These are phyloP conservation scores for Platorchestia sp. DNA, from an alignment of 1,140 invertebrate species.

Conservation along the genomic window DNA sequence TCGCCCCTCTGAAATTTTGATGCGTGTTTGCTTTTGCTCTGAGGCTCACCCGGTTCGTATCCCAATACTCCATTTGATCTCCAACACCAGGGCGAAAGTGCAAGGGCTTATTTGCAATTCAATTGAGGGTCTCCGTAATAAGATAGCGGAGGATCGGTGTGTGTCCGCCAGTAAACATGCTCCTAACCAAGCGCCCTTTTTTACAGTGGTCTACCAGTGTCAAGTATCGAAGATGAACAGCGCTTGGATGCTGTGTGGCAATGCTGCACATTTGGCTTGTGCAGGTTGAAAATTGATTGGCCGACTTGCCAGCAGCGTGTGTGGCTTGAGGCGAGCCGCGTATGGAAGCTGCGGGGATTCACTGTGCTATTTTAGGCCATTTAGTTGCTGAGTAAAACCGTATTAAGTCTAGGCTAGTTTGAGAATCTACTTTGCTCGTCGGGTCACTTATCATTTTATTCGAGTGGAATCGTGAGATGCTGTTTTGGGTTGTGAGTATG, in stretches of 20 bases:
- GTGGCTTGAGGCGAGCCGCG: neutral
- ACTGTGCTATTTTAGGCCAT: neutral
- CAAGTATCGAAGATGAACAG: conserved; percentile 51
- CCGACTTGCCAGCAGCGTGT: neutral
- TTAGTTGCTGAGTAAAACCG: neutral
- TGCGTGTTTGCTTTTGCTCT: neutral
- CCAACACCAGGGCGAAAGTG: conserved; percentile 38
- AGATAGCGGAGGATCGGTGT: conserved; percentile 46
- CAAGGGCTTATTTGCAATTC: conserved; percentile 54
- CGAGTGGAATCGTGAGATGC: neutral
- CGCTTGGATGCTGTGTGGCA: conserved; percentile 28
- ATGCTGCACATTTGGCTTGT: conserved; percentile 5
- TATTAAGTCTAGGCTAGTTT: neutral
- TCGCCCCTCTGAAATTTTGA: neutral
- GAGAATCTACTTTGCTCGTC: neutral
- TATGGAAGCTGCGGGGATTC: neutral
- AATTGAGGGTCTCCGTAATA: conserved; percentile 48
- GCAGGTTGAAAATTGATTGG: neutral
- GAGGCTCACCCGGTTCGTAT: neutral
- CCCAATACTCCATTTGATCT: conserved; percentile 45
- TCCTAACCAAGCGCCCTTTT: conserved; percentile 1
- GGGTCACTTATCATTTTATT: neutral
- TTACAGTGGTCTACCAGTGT: conserved; percentile 49
- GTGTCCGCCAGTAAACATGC: conserved; percentile 30
- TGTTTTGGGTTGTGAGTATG: no score